Evolutionary conservation across 92 coral and sea anemone species (phyloP).

Genomic region (Umimayanthus kanabou): DNA sequence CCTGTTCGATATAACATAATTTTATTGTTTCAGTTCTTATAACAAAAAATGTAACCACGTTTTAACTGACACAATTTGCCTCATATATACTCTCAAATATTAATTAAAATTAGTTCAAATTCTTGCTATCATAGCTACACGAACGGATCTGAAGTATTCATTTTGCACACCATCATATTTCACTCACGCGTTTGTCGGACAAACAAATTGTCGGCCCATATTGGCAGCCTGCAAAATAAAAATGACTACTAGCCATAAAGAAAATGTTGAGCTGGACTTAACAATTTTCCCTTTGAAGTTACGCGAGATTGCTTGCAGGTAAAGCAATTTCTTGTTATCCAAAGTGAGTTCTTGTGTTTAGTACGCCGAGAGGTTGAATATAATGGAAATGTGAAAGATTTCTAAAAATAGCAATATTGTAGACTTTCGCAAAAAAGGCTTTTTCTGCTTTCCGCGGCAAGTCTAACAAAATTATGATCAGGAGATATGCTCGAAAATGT

Average conservation of each 20-base stretch:
- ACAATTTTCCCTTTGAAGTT: not conserved
- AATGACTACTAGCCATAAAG: not conserved
- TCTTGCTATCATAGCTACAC: not conserved
- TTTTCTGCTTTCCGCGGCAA: not conserved
- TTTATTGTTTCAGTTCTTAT: not conserved
- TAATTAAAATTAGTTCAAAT: not conserved
- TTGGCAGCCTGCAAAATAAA: not conserved
- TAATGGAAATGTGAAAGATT: no score
- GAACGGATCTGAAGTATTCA: not conserved
- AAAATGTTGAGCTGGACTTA: not conserved
- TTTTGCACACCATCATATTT: not conserved
- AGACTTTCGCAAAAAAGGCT: not conserved
- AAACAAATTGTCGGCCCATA: conserved; percentile 2
- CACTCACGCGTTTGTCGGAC: not conserved
- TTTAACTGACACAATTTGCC: not conserved
- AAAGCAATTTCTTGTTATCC: not conserved
- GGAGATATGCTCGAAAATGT: no score
- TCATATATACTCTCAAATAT: not conserved
- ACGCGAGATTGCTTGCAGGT: not conserved
- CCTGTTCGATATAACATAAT: not conserved
- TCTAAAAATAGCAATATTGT: not conserved
- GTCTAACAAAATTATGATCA: not conserved
- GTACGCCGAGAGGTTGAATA: not conserved
- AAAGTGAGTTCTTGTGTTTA: not conserved
- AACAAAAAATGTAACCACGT: not conserved